Percentiles rank a stretch among this genome's conserved stretches.
Evolutionary conservation across 2,797 vertebrate species (phyloP).

Genomic region (Lepus oiostolus): DNA sequence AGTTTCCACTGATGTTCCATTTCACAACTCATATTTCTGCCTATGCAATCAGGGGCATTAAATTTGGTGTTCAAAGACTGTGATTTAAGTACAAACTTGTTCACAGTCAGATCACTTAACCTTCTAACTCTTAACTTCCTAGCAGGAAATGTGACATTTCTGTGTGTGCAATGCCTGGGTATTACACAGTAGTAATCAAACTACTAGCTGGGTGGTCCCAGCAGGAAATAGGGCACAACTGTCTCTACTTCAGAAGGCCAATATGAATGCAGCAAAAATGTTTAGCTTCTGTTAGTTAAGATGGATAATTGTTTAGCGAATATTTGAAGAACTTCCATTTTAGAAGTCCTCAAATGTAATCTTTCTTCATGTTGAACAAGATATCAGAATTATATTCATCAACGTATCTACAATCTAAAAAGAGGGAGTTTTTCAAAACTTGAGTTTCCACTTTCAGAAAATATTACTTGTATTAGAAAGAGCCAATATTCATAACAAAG

Average conservation of each 20-base stretch:
- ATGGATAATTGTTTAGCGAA: neutral
- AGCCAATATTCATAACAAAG: neutral
- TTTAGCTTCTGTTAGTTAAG: neutral
- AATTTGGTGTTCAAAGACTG: neutral
- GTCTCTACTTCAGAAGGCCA: neutral
- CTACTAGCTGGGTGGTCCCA: neutral
- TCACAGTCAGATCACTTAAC: neutral
- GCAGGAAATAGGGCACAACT: neutral
- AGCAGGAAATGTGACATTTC: neutral
- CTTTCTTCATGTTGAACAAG: neutral
- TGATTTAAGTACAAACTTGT: neutral
- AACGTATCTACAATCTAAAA: neutral
- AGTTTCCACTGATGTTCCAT: neutral
- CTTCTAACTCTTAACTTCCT: neutral
- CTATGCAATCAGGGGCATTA: neutral
- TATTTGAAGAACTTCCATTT: neutral
- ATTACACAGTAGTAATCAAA: neutral
- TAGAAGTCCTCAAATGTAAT: neutral
- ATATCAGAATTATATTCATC: neutral
- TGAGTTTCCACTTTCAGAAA: neutral
- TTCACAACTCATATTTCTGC: neutral
- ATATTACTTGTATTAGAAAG: neutral
- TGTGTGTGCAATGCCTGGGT: neutral
- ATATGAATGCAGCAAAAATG: neutral
- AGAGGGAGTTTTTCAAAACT: neutral